Evolutionary conservation across 2,888 invertebrate genomes (phyloP), one percentile per base, ranked within the genome.

Genomic region (Synergus itoensis): DNA sequence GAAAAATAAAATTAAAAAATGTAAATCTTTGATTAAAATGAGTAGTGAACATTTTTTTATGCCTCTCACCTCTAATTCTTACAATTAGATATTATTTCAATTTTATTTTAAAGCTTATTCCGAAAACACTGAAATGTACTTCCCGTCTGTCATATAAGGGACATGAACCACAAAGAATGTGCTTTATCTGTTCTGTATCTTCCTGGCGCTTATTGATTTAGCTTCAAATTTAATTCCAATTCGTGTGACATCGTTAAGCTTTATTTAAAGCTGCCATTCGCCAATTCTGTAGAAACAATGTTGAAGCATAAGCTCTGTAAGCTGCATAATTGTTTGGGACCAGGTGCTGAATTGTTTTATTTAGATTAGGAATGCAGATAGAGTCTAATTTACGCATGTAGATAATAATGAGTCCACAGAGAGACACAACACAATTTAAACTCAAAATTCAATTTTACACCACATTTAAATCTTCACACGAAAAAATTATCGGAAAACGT

Each of bases 261-360:
- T 9, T n/a, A 36, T 53, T 36, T 53, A 28, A 40, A 53, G 73
- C 45, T 5, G n/a, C 36, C 53, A 40, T 53, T 73, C 48, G 53
- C 69, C 45, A 73, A n/a, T 36, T 73, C n/a, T 48, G 36, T 4
- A 48, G 11, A n/a, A 45, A 48, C 69, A 69, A 73, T 48, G 69
- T 73, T 53, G 53, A 16, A 69, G 48, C 36, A 12, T 69, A 48
- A 69, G 69, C 69, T 73, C 48, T 45, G 45, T 73, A 73, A 73
- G 48, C 48, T 73, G 45, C n/a, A 48, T 53, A 48, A 73, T 73
- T 53, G 48, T 53, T 53, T 73, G 73, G 53, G n/a, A 48, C 48
- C 73, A 73, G 36, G 16, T 53, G 73, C n/a, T 53, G n/a, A 48
- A 73, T 73, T 53, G 73, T 73, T 73, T 73, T 53, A 73, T 53